Evolutionary conservation across 2,888 invertebrate species (phyloP).

Genomic region (Dascillus cervinus): DNA sequence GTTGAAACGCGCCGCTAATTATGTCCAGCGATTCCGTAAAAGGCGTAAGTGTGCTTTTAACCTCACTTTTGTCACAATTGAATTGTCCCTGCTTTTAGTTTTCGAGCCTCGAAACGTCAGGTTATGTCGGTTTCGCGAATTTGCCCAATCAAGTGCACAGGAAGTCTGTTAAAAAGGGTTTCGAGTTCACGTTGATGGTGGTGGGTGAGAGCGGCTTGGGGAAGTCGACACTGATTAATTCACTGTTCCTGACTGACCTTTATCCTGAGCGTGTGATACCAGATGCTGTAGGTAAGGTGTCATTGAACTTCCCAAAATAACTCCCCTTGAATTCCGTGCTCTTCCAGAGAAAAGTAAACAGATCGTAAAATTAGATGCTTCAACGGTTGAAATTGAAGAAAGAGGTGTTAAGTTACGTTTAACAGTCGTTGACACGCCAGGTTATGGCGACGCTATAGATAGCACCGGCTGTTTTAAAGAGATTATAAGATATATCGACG

Average conservation of each 20-base stretch:
- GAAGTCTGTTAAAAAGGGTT: conserved; percentile 95
- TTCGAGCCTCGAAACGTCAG: conserved; percentile 76
- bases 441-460: conserved; percentile 92
- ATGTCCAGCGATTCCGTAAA: conserved; percentile 52
- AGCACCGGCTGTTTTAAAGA: conserved; percentile 91
- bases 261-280: conserved; percentile 89
- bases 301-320: neutral
- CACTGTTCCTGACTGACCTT: conserved; percentile 87
- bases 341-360: conserved; percentile 77
- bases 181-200: conserved; percentile 96
- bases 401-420: conserved; percentile 86
- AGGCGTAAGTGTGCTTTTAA: conserved; percentile 44
- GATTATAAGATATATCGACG: conserved; percentile 94
- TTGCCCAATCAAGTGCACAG: conserved; percentile 94
- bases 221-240: conserved; percentile 93
- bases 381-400: conserved; percentile 95
- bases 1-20: too few species aligned
- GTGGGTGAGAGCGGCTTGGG: conserved; percentile 79
- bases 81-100: conserved; percentile 50
- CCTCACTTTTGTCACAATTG: conserved; percentile 1
- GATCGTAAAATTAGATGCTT: conserved; percentile 89
- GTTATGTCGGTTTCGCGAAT: conserved; percentile 91
- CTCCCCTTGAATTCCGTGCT: too few species aligned
- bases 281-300: conserved; percentile 68
- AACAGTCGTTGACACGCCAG: conserved; percentile 93